Evolutionary conservation across 2,888 invertebrate species (phyloP), one percentile per base, ranked within the genome.

Genomic region (Galerucella calmariensis): DNA sequence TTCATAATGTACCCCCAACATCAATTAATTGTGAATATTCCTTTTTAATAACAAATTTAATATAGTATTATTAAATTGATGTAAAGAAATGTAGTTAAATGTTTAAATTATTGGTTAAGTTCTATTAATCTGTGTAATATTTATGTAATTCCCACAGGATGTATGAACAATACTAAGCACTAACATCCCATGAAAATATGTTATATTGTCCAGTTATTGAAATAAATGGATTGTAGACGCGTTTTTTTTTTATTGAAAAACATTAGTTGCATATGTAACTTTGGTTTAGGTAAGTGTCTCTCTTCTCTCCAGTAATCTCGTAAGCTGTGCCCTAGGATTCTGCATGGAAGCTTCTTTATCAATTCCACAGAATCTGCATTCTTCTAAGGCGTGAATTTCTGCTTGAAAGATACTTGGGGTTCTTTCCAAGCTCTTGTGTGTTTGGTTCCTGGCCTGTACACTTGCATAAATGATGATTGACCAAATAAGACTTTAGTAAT

Each of bases 11-110:
- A 41, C 35, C 35, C 35, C 35, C 8, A 41, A 41, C 35, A 41
- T 41, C 8, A 41, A 67, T 24, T 53, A 14, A 51, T 14, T 24
- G 67, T 67, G 67, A 20, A 67, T 67, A 67, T 67, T 67, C 58
- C 67, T 58, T 56, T 67, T 35, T 53, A 56, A 67, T 67, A 67
- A 67, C 67, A 53, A 53, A 67, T 56, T 16, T 66, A 24, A 66
- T 67, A 16, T 67, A 67, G 27, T 58, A 58, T 35, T 67, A 24
- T 44, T 51, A 53, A 51, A 53, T 44, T 2, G 11, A 65, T 65
- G 63, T 65, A 65, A 65, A 65, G 62, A 24, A 46, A 16, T 65
- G 1, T 16, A 59, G 58, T 24, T 24, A 10, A 59, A 20, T 61
- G 11, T 61, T 61, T 61, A 8, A 10, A 56, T 56, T 61, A 61